phyloP scores from a whole-genome alignment of 2,797 vertebrate genomes.

The Muraenolepis orangiensis region DNA sequence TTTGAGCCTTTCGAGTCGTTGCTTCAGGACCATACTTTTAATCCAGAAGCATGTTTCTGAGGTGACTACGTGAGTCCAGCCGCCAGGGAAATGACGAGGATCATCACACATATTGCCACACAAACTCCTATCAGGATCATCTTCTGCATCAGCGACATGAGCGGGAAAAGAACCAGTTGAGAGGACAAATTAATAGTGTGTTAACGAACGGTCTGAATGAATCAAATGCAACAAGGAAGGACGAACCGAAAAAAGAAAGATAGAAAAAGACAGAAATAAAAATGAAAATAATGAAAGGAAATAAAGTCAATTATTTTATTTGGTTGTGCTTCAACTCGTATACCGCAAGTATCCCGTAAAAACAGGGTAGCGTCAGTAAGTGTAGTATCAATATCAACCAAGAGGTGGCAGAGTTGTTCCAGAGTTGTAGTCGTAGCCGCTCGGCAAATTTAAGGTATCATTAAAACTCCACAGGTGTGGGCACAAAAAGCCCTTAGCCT shows the following conservation, averaged over 20 bases:
- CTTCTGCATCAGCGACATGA: slow-evolving; percentile 63
- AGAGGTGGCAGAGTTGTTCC: slow-evolving; percentile 52
- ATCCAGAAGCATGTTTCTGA: background rate
- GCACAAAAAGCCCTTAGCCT: background rate
- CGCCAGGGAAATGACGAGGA: slow-evolving; percentile 71
- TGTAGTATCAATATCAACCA: slow-evolving; percentile 32
- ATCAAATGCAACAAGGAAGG: background rate
- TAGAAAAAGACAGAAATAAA: background rate
- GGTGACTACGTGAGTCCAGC: slow-evolving; percentile 64
- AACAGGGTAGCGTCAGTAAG: background rate
- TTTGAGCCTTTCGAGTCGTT: background rate
- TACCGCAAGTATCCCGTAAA: background rate
- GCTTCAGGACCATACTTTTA: background rate
- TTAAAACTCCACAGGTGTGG: background rate
- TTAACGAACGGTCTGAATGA: background rate
- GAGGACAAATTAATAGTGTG: slow-evolving; percentile 13
- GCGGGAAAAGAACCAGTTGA: slow-evolving; percentile 33
- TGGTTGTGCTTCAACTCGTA: background rate
- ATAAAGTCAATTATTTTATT: background rate
- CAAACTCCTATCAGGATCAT: slow-evolving; percentile 72
- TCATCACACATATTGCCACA: slow-evolving; percentile 58
- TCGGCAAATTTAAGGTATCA: background rate
- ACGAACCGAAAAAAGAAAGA: background rate
- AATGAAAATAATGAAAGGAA: background rate
- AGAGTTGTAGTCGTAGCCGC: background rate